These are phyloP conservation scores for Cairina moschata DNA, from an alignment of 2,113 vertebrate species.

Conservation along the genomic window DNA sequence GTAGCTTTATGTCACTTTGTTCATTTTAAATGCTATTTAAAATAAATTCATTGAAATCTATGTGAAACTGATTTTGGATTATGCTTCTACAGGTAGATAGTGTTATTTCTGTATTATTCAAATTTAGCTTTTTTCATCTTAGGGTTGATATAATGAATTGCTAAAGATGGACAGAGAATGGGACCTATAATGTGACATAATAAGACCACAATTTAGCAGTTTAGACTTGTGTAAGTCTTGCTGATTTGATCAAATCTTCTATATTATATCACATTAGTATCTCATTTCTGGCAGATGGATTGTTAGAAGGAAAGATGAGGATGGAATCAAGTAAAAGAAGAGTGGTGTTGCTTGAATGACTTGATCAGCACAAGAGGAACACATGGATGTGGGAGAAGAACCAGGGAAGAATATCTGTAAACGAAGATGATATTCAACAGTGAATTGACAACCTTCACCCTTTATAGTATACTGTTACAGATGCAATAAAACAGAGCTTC, in stretches of 20 bases:
- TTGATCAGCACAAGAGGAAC: not conserved
- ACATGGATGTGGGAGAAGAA: not conserved
- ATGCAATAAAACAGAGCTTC: constrained; percentile 54
- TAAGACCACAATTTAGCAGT: not conserved
- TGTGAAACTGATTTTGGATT: not conserved
- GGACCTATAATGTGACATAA: not conserved
- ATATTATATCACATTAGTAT: not conserved
- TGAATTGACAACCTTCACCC: constrained; percentile 1
- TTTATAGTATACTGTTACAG: not conserved
- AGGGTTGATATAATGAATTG: not conserved
- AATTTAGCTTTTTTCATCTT: not conserved
- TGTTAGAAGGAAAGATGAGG: not conserved
- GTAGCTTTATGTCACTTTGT: not conserved
- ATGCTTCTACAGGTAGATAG: not conserved
- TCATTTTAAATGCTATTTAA: not conserved
- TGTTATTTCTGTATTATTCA: not conserved
- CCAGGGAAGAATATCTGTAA: not conserved
- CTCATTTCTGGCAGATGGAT: not conserved
- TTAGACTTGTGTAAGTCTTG: not conserved
- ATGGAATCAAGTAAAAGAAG: not conserved
- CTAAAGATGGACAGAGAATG: not conserved
- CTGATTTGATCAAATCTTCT: not conserved
- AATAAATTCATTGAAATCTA: not conserved
- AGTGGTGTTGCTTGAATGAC: not conserved
- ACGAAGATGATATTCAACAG: not conserved